Base-by-base conservation (phyloP, 2,888 invertebrate genomes). In the Sesia apiformis region DNA sequence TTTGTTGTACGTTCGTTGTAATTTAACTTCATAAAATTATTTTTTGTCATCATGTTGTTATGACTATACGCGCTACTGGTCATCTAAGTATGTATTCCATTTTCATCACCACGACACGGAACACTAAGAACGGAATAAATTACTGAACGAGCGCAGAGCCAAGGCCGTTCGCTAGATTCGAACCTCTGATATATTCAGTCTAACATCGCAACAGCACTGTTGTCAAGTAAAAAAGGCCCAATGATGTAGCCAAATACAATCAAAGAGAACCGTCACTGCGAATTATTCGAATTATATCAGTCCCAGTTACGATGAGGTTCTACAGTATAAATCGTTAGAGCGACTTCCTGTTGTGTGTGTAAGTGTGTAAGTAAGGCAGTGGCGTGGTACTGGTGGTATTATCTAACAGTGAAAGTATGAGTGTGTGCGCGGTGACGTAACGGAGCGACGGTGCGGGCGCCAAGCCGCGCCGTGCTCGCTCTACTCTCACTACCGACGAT, bases 401-500 rank as follows among this genome's bases (percentile, higher is more conserved):
- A 88, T 86, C 86, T 87, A 89, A 88, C 79, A 86, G 84, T 84
- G 84, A 84, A 85, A 86, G 85, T 85, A 80, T 81, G 81, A 76
- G 78, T 81, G 83, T 87, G 86, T 85, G 86, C 75, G 63, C 69
- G 66, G 58, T 87, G 87, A 86, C 84, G 87, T 78, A 87, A 88
- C 63, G 56, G 41, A 58, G 60, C 66, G 63, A 67, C 66, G 67
- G 72, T 69, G 74, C 74, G 64, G 63, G 70, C 70, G 66, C 41
- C 38, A 64, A 61, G 63, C 61, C n/a, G 46, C 23, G 8, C 46
- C 46, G 8, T 8, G 41, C 55, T 38, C 49, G 49, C 41, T 54
- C 53, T 40, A 52, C 57, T 54, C 52, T 54, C 54, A 43, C 41
- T 42, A 23, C 38, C 51, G 56, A 56, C 70, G 67, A 71, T 69